A percentile compares a stretch with the other conserved stretches of the same genome.
Evolutionary conservation across 1,140 invertebrate species (phyloP).

Genomic region (Linepithema humile): DNA sequence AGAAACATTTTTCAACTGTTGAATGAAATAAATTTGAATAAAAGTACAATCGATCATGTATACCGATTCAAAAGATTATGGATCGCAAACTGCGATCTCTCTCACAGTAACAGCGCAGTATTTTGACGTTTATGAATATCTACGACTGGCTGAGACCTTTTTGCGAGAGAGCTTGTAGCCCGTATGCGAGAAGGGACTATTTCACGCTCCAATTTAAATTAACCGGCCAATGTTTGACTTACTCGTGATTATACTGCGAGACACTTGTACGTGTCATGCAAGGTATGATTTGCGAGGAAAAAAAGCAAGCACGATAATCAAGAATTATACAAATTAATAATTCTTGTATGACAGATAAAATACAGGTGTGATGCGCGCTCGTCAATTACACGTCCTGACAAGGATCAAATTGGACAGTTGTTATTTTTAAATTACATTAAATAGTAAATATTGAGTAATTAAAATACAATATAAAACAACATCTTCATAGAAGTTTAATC

Average conservation of each 20-base stretch:
- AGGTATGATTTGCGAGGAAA: slow-evolving; percentile 7
- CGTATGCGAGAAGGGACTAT: slow-evolving; percentile 17
- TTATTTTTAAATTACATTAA: not conserved
- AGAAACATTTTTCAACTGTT: not conserved
- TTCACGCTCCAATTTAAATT: slow-evolving; percentile 37
- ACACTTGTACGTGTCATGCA: slow-evolving; percentile 49
- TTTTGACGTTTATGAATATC: not conserved
- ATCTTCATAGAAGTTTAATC: no score
- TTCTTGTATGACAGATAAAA: slow-evolving; percentile 28
- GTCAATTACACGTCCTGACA: not conserved
- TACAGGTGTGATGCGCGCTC: not conserved
- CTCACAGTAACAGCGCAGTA: not conserved
- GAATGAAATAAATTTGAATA: no score
- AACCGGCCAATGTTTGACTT: slow-evolving; percentile 20
- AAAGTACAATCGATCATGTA: no score
- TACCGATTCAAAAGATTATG: no score
- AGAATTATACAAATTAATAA: slow-evolving; percentile 53
- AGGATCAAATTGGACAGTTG: not conserved
- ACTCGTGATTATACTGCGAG: slow-evolving; percentile 7
- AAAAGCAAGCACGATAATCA: slow-evolving; percentile 25
- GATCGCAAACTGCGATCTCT: not conserved
- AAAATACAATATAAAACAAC: no score
- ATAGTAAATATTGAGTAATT: no score
- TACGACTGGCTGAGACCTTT: not conserved
- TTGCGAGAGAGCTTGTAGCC: not conserved